phyloP scores from a whole-genome alignment of 2,113 vertebrate genomes.

The cattle (Bos taurus) region ARS-UCD2.0 NC_037330.1:22025001-22025500 shows the following conservation, averaged over 20 bases:
- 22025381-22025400: background rate
- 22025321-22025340: background rate
- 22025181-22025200: background rate
- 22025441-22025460: background rate
- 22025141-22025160: background rate
- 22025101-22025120: background rate
- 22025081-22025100: background rate
- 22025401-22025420: background rate
- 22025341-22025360: background rate
- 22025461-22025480: background rate
- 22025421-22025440: background rate
- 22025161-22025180: background rate
- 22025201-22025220: background rate
- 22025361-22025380: background rate
- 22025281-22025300: background rate
- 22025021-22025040: background rate
- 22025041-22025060: background rate
- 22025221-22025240: background rate
- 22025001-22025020: background rate
- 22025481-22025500: background rate
- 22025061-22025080: background rate
- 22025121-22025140: background rate
- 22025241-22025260: background rate
- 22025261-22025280: background rate
- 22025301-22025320: background rate